These are phyloP conservation scores for Triops longicaudatus DNA, from an alignment of 1,140 invertebrate species.

Conservation along the genomic window DNA sequence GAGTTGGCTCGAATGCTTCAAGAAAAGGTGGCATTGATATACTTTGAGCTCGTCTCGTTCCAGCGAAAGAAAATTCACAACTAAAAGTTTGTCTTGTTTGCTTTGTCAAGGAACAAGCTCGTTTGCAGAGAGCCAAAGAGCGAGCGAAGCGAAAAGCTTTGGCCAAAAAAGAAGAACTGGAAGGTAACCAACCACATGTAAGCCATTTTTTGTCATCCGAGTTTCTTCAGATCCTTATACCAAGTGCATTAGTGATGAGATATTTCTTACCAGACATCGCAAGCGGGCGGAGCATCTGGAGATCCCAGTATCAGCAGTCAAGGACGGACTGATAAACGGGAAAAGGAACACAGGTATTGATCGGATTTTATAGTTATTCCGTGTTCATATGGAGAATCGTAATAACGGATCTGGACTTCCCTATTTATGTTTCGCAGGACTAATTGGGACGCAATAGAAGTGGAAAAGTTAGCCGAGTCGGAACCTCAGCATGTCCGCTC, in stretches of 20 bases:
- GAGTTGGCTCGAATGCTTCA: constrained; percentile 81
- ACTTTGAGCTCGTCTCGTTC: background rate
- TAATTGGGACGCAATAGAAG: constrained; percentile 2
- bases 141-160: constrained; percentile 23
- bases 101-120: constrained; percentile 23
- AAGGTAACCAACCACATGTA: constrained; percentile 3
- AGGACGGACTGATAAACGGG: background rate
- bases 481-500: background rate
- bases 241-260: background rate
- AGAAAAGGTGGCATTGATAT: constrained; percentile 52
- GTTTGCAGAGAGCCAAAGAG: constrained; percentile 27
- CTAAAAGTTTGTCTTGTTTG: constrained; percentile 27
- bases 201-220: background rate
- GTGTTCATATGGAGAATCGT: background rate
- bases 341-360: background rate
- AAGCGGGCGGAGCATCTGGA: background rate
- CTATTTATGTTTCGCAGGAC: background rate
- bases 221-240: background rate
- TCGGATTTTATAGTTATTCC: background rate
- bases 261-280: background rate
- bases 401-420: background rate
- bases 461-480: background rate
- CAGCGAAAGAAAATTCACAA: background rate
- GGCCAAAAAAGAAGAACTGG: background rate
- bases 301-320: background rate